Conservation (phyloP, 2,797 vertebrate species). For the Pelodytes ibericus region DNA sequence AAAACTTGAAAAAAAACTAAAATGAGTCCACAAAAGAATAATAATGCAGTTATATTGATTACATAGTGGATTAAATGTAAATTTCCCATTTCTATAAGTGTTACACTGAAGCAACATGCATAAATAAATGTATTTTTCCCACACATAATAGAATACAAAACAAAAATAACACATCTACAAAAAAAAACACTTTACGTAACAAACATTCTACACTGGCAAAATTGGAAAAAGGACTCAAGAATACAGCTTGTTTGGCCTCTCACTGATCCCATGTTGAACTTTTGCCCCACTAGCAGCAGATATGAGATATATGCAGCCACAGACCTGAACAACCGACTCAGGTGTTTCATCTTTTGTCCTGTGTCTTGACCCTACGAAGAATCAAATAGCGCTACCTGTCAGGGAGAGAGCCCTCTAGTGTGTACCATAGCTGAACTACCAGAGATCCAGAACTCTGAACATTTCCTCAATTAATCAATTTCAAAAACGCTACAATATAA, state of each 20-base stretch:
- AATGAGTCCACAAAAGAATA: too few species aligned
- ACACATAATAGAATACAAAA: too few species aligned
- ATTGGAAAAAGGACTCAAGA: not conserved
- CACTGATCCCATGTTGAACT: slow-evolving; percentile 10
- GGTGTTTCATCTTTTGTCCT: slow-evolving; percentile 26
- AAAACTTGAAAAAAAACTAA: too few species aligned
- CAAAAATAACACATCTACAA: too few species aligned
- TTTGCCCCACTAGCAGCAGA: slow-evolving; percentile 6
- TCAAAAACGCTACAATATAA: slow-evolving; percentile 68
- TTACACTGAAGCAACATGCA: too few species aligned
- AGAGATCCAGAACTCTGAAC: slow-evolving; percentile 54
- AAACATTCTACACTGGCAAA: not conserved
- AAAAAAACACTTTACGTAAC: too few species aligned
- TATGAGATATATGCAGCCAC: slow-evolving; percentile 1
- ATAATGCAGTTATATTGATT: too few species aligned
- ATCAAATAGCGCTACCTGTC: slow-evolving; percentile 30
- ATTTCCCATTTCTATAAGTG: too few species aligned
- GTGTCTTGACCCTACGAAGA: slow-evolving; percentile 43
- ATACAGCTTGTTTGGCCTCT: not conserved
- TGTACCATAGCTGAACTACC: slow-evolving; percentile 53
- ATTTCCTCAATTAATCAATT: slow-evolving; percentile 55
- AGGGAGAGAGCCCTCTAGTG: slow-evolving; percentile 26
- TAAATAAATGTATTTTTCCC: too few species aligned
- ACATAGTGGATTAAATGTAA: too few species aligned
- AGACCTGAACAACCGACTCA: slow-evolving; percentile 43